phyloP scores from a whole-genome alignment of 2,797 vertebrate species.

The Momotus momota region DNA sequence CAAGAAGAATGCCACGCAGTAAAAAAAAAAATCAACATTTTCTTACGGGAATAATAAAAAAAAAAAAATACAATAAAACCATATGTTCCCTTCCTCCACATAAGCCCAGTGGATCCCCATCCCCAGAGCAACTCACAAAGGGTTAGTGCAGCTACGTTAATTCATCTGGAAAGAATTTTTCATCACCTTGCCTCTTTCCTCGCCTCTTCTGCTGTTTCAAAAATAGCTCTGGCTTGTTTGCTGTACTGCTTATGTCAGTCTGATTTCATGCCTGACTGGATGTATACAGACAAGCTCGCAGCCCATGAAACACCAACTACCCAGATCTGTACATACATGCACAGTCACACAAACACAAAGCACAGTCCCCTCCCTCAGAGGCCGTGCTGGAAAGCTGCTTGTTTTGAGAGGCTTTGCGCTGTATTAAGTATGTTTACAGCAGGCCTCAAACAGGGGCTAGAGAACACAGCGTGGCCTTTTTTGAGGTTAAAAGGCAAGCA shows the following conservation, averaged over 20 bases:
- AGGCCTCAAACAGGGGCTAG: not conserved
- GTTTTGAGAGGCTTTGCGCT: not conserved
- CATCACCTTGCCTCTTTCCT: slow-evolving; percentile 41
- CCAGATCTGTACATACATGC: not conserved
- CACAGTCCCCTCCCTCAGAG: not conserved
- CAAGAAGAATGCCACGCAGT: not conserved
- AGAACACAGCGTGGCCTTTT: not conserved
- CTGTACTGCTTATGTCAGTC: slow-evolving; percentile 46
- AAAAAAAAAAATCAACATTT: not conserved
- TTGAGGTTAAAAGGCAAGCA: not conserved
- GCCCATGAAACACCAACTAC: not conserved
- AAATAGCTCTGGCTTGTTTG: slow-evolving; percentile 59
- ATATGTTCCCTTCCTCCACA: not conserved
- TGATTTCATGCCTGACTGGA: slow-evolving; percentile 54
- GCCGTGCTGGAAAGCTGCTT: not conserved
- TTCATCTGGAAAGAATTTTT: slow-evolving; percentile 31
- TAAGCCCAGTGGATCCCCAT: not conserved
- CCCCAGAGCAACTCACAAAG: not conserved
- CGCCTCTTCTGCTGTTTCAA: slow-evolving; percentile 37
- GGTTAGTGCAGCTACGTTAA: not conserved
- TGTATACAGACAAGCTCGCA: not conserved
- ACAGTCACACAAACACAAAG: slow-evolving; percentile 13
- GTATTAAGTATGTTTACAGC: not conserved
- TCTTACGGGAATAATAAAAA: not conserved
- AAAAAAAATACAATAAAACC: not conserved